Evolutionary conservation across 92 coral and sea anemone species (phyloP).

Genomic region (Zoanthus sociatus): DNA sequence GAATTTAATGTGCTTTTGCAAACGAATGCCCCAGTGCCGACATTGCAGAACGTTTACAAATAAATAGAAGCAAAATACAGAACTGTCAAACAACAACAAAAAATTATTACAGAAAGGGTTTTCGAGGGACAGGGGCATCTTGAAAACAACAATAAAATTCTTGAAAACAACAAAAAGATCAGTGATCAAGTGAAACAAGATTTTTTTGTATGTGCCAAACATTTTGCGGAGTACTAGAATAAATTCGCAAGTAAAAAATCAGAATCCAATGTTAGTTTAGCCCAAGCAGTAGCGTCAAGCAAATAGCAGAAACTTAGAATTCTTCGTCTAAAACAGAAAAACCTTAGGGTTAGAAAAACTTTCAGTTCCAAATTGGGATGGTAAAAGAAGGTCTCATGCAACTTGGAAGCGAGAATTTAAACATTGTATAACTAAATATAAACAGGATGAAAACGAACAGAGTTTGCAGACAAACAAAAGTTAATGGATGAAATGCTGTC

Average conservation of each 20-base stretch:
- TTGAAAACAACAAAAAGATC: too few relatives aligned
- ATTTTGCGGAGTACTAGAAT: neutral
- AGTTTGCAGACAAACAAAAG: slow-evolving; percentile 70
- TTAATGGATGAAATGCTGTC: slow-evolving; percentile 52
- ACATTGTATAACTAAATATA: slow-evolving; percentile 58
- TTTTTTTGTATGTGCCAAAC: too few relatives aligned
- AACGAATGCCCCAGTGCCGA: too few relatives aligned
- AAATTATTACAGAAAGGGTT: too few relatives aligned
- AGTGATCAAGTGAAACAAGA: too few relatives aligned
- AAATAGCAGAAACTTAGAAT: slow-evolving; percentile 9
- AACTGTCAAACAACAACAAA: too few relatives aligned
- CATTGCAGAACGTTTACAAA: neutral
- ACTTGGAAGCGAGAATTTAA: slow-evolving; percentile 68
- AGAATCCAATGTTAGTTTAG: slow-evolving; percentile 13
- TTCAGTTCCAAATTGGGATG: slow-evolving; percentile 72
- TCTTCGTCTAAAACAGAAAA: too few relatives aligned
- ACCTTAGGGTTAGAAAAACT: slow-evolving; percentile 25
- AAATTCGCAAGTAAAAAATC: neutral
- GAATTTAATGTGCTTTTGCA: neutral
- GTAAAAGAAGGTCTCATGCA: slow-evolving; percentile 57
- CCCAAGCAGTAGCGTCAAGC: slow-evolving; percentile 7
- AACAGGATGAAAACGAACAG: slow-evolving; percentile 38
- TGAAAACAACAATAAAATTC: neutral
- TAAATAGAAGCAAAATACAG: too few relatives aligned
- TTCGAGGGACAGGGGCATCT: neutral